Percentiles rank a stretch among this genome's conserved stretches.
Conservation (phyloP, 2,113 vertebrate genomes). For the Meleagris gallopavo region DNA sequence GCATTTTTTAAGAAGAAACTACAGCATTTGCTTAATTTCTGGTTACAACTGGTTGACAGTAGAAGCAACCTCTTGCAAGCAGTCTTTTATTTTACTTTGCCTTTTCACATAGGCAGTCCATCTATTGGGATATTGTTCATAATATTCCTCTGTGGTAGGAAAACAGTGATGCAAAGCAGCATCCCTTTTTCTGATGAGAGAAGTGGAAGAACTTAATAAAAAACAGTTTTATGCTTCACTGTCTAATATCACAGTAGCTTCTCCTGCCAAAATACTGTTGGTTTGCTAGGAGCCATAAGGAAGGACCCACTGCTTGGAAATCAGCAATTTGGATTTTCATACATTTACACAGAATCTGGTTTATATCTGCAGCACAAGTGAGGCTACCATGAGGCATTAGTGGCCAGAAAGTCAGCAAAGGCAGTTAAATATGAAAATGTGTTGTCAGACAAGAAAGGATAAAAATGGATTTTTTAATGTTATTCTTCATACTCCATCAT, state of each 20-base stretch:
- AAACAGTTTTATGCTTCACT: background rate
- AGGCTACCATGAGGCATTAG: background rate
- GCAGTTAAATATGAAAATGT: background rate
- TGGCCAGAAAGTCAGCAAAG: background rate
- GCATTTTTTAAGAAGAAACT: background rate
- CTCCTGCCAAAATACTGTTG: background rate
- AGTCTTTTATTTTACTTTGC: background rate
- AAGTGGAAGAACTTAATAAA: background rate
- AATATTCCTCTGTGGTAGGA: background rate
- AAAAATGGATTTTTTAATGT: background rate
- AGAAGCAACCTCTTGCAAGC: background rate
- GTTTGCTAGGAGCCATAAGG: background rate
- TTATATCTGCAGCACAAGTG: background rate
- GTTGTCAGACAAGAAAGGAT: background rate
- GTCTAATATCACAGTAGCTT: background rate
- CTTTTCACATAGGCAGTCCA: background rate
- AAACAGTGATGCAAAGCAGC: background rate
- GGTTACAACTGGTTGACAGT: background rate
- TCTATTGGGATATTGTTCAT: background rate
- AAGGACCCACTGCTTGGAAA: background rate
- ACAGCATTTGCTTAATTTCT: background rate
- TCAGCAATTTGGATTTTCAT: background rate
- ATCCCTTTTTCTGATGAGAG: background rate
- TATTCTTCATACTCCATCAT: background rate
- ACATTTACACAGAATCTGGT: background rate